Conservation (phyloP, 2,113 vertebrate species). For the Ceyx melanurus region DNA sequence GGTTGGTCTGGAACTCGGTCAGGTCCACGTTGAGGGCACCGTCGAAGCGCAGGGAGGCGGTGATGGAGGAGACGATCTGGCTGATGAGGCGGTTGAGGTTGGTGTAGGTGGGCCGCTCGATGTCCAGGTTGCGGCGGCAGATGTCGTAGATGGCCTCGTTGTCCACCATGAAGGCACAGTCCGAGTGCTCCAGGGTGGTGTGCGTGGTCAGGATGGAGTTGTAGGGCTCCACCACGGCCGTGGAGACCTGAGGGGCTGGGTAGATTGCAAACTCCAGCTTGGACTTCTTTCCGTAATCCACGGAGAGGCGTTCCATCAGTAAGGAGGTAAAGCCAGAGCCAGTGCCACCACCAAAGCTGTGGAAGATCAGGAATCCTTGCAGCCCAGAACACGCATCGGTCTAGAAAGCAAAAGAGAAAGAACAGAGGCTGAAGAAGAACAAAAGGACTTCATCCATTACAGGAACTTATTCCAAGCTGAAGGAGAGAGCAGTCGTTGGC, state of each 20-base stretch:
- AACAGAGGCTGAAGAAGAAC: neutral
- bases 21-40: constrained; percentile 83
- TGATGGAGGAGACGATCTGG: constrained; percentile 84
- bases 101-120: constrained; percentile 79
- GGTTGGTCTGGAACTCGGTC: constrained; percentile 82
- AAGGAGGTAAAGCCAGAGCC: constrained; percentile 86
- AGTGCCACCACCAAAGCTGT: constrained; percentile 82
- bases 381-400: constrained; percentile 80
- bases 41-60: constrained; percentile 78
- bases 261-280: constrained; percentile 90
- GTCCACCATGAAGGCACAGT: constrained; percentile 85
- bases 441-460: neutral
- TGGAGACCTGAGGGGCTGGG: constrained; percentile 85
- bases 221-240: constrained; percentile 82
- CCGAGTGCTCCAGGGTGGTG: constrained; percentile 80
- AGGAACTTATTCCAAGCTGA: neutral
- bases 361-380: constrained; percentile 84
- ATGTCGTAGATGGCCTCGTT: constrained; percentile 85
- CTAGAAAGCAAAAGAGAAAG: constrained; percentile 41
- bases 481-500: neutral
- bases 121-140: constrained; percentile 76
- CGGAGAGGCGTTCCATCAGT: constrained; percentile 91
- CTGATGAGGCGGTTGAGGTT: constrained; percentile 82
- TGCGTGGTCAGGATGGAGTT: constrained; percentile 84
- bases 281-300: constrained; percentile 59